phyloP scores from a whole-genome alignment of 2,888 invertebrate genomes.

The Trichacis sp. region DNA sequence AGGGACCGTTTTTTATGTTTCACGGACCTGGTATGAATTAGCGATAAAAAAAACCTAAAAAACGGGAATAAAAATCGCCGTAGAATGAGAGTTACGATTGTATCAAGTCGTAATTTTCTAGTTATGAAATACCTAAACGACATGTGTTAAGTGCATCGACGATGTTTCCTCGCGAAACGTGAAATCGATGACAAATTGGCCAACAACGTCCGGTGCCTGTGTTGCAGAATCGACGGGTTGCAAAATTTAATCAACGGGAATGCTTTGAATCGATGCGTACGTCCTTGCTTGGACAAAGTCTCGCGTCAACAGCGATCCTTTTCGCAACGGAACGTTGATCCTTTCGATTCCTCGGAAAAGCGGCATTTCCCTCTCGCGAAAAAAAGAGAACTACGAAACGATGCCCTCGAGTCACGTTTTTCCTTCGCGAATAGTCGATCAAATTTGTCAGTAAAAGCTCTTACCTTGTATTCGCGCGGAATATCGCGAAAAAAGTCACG shows the following conservation, averaged over 20 bases:
- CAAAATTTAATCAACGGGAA: conserved; percentile 45
- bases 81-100: background rate
- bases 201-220: conserved; percentile 34
- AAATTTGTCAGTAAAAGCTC: too few species aligned
- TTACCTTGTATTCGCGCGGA: too few species aligned
- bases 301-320: conserved; percentile 23
- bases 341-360: background rate
- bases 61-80: background rate
- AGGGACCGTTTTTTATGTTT: background rate
- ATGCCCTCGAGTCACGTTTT: background rate
- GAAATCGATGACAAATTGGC: conserved; percentile 2
- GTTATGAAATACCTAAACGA: background rate
- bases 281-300: conserved; percentile 31
- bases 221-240: conserved; percentile 43
- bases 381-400: background rate
- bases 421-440: background rate
- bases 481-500: too few species aligned
- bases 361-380: background rate
- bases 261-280: conserved; percentile 19
- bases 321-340: conserved; percentile 10
- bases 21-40: background rate
- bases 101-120: background rate
- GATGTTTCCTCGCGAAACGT: conserved; percentile 6
- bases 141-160: background rate
- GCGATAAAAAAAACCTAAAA: background rate